Percentiles rank a stretch among this genome's conserved stretches.
These are phyloP conservation scores for Sisor rabdophorus DNA, from an alignment of 2,113 vertebrate species.

Conservation along the genomic window DNA sequence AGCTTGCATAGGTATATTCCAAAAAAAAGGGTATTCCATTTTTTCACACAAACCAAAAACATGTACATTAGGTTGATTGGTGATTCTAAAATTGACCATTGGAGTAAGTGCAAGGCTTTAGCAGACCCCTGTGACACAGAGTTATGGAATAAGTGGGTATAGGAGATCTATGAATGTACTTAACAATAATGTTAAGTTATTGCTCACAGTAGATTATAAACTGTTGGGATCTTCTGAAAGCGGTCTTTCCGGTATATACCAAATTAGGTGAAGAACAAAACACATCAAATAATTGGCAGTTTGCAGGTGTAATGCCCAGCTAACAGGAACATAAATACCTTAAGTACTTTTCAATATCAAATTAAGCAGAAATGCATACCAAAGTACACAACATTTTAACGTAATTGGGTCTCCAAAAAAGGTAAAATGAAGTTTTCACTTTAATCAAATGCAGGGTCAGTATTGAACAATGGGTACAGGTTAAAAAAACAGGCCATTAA, in stretches of 20 bases:
- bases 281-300: background rate
- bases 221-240: background rate
- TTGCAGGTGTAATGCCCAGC: background rate
- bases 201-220: background rate
- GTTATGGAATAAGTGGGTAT: too few species aligned
- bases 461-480: background rate
- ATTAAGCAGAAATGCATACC: background rate
- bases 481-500: background rate
- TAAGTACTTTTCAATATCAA: background rate
- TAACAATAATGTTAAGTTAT: too few species aligned
- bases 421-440: background rate
- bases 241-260: background rate
- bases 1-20: too few species aligned
- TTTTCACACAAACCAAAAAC: too few species aligned
- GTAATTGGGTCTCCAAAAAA: background rate
- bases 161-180: too few species aligned
- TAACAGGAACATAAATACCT: background rate
- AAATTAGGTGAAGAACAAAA: background rate
- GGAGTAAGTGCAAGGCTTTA: too few species aligned
- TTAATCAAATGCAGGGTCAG: background rate
- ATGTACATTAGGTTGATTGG: too few species aligned
- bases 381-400: background rate
- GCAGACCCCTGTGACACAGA: too few species aligned
- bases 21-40: too few species aligned
- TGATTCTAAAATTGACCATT: too few species aligned